Conservation (phyloP, 2,888 invertebrate genomes). For the Nomada lathburiana region DNA sequence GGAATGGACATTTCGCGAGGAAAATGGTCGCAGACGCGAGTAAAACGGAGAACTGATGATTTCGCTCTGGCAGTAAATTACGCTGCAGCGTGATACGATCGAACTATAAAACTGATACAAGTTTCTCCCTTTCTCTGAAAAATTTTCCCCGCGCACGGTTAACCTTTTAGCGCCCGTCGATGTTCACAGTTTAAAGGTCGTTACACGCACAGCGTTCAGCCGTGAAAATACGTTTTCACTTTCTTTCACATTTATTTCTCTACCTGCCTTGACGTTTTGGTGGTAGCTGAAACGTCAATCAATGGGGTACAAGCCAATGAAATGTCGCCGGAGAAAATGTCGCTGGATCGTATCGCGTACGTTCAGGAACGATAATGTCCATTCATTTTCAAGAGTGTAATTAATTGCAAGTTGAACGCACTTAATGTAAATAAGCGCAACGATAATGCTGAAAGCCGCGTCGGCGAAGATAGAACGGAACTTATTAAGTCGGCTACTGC, state of each 20-base stretch:
- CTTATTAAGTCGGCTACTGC: constrained; percentile 26
- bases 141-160: not conserved
- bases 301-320: not conserved
- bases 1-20: not conserved
- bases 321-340: not conserved
- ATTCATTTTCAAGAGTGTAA: constrained; percentile 35
- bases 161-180: not conserved
- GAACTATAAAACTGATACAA: not conserved
- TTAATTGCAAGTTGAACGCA: constrained; percentile 34
- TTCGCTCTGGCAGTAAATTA: not conserved
- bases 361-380: constrained; percentile 14
- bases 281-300: not conserved
- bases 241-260: not conserved
- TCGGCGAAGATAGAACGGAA: constrained; percentile 20
- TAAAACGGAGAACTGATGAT: not conserved
- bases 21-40: not conserved
- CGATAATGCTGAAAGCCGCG: constrained; percentile 30
- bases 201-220: not conserved
- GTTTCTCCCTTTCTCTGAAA: not conserved
- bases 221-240: not conserved
- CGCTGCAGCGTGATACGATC: not conserved
- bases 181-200: not conserved
- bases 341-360: not conserved
- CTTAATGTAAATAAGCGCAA: constrained; percentile 42
- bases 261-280: not conserved